phyloP scores from a whole-genome alignment of 2,888 invertebrate species.

The Euzetes globulus region DNA sequence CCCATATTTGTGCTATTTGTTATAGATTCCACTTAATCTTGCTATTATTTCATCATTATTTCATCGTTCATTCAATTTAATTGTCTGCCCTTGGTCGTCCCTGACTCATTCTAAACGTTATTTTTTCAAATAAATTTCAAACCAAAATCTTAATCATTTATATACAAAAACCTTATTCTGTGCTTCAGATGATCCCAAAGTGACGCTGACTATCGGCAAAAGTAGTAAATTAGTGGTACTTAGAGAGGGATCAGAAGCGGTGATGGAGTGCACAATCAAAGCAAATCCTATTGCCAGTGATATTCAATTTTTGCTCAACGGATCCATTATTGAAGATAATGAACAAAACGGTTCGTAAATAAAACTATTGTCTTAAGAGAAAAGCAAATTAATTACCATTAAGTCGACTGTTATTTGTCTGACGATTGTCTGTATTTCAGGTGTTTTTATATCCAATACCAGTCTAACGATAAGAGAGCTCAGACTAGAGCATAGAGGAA shows the following conservation, averaged over 20 bases:
- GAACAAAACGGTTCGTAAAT: conserved; percentile 15
- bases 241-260: conserved; percentile 19
- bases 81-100: too few relatives aligned
- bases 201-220: conserved; percentile 28
- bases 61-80: too few relatives aligned
- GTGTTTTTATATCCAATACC: conserved; percentile 9
- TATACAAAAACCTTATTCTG: background rate
- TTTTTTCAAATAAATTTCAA: background rate
- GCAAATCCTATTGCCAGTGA: conserved; percentile 25
- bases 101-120: too few relatives aligned
- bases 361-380: background rate
- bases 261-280: conserved; percentile 22
- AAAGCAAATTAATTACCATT: background rate
- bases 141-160: background rate
- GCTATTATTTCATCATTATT: too few relatives aligned
- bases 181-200: conserved; percentile 32
- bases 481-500: conserved; percentile 26
- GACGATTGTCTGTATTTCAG: background rate
- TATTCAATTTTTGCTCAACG: conserved; percentile 21
- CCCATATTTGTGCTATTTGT: too few relatives aligned
- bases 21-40: too few relatives aligned
- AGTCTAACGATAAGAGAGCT: conserved; percentile 1
- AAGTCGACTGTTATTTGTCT: background rate
- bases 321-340: background rate
- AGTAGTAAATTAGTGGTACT: conserved; percentile 10